These are phyloP conservation scores for Mola mola DNA, from an alignment of 2,113 vertebrate genomes.

Conservation along the genomic window DNA sequence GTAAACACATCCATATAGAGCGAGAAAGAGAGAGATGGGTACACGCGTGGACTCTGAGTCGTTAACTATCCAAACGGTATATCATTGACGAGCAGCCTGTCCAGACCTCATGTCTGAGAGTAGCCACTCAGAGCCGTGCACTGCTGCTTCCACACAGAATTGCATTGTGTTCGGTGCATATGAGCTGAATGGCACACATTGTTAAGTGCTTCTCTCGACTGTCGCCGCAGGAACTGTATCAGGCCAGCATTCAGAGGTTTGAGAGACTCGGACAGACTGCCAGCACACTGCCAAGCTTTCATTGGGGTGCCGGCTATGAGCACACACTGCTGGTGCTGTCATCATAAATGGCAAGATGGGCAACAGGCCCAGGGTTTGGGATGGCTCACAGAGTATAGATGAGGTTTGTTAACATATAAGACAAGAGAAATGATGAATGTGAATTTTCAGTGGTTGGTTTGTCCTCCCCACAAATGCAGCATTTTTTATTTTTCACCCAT, in stretches of 20 bases:
- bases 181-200: slow-evolving; percentile 68
- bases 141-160: slow-evolving; percentile 48
- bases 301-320: slow-evolving; percentile 1
- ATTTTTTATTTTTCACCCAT: background rate
- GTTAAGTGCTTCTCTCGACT: slow-evolving; percentile 39
- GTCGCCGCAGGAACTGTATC: slow-evolving; percentile 52
- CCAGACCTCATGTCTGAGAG: slow-evolving; percentile 35
- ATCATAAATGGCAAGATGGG: no score
- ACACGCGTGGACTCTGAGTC: slow-evolving; percentile 7
- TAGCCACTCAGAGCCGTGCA: slow-evolving; percentile 31
- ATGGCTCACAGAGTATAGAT: no score
- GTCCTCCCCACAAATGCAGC: background rate
- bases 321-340: slow-evolving; percentile 11
- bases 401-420: background rate
- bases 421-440: background rate
- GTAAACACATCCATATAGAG: slow-evolving; percentile 45
- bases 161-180: slow-evolving; percentile 56
- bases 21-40: slow-evolving; percentile 25
- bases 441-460: background rate
- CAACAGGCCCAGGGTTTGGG: no score
- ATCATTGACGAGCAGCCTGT: slow-evolving; percentile 13
- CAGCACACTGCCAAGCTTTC: slow-evolving; percentile 41
- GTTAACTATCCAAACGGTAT: background rate
- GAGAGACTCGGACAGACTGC: slow-evolving; percentile 50
- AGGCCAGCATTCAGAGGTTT: slow-evolving; percentile 41